Evolutionary conservation across 2,113 vertebrate genomes (phyloP), one percentile per base, ranked within the genome.

Genomic region (Eolophus roseicapilla): DNA sequence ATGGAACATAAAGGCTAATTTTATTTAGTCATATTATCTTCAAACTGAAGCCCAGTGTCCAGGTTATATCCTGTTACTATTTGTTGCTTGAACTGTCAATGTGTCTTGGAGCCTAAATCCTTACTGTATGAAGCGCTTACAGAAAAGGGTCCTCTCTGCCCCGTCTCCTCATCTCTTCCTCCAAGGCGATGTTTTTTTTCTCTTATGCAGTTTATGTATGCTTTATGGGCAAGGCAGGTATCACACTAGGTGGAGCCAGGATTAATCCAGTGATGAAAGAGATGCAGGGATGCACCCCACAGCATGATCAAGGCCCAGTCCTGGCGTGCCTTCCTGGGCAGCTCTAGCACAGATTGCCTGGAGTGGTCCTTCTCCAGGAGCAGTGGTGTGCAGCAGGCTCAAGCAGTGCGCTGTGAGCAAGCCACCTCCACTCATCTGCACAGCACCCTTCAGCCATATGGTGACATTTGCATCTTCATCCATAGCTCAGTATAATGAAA

Each of bases 401-500:
- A 1, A 31, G 74, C 44, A 88, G n/a, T 7, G 1, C 0, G 2
- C 46, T 74, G 15, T 11, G 5, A 47, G 19, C 0, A 2, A 94
- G 49, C 37, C 39, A 74, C 50, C 53, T 94, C 92, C 33, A 9
- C 21, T 91, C 28, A 13, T 31, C 81, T 89, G 44, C 69, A 77
- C 33, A 64, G 75, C 62, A 65, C 50, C 65, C 69, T 84, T 90
- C 93, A 84, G 68, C 84, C 86, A 53, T 76, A 80, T 94, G 89
- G 89, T 96, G 92, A 90, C 87, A 96, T 96, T 93, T 96, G 73
- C 55, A 70, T 86, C 92, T 84, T 88, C 82, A 80, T 92, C 62
- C 68, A 55, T 93, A 62, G 63, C 69, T 86, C 7, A 4, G 21
- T 57, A 50, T 44, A 90, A 88, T 67, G 81, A 83, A 95, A 97